Percentiles rank a stretch among this genome's conserved stretches.
Evolutionary conservation across 2,113 vertebrate species (phyloP).

Genomic region (Opisthocomus hoazin): DNA sequence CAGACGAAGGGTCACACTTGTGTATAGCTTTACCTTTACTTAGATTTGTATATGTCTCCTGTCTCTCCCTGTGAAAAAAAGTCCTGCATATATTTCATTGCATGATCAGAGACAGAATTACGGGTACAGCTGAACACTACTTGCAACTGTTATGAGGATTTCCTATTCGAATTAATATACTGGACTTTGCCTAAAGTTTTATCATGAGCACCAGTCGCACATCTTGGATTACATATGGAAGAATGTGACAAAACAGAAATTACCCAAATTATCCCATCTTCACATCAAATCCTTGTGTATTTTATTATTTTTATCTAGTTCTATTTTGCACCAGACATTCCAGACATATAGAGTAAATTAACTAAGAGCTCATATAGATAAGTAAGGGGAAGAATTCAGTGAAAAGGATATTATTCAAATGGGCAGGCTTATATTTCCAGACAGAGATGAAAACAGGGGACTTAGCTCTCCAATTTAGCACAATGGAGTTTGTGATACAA

Average conservation of each 20-base stretch:
- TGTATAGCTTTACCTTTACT: slow-evolving; percentile 10
- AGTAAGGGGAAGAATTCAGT: background rate
- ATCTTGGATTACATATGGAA: slow-evolving; percentile 44
- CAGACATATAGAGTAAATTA: background rate
- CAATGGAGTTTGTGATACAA: background rate
- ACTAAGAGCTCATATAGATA: background rate
- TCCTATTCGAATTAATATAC: background rate
- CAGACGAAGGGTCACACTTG: background rate
- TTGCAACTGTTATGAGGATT: background rate
- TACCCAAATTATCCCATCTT: background rate
- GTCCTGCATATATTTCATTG: background rate
- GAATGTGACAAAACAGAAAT: slow-evolving; percentile 49
- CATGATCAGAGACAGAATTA: background rate
- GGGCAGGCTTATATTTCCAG: background rate
- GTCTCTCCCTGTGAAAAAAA: background rate
- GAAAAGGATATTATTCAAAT: background rate
- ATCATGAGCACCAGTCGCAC: background rate
- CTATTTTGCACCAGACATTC: background rate
- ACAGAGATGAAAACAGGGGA: background rate
- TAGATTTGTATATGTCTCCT: background rate
- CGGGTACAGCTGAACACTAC: background rate
- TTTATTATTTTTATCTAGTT: slow-evolving; percentile 38
- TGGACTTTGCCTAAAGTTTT: background rate
- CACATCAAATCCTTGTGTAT: background rate
- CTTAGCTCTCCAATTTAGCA: background rate